Percentiles rank a stretch among this genome's conserved stretches.
phyloP scores from a whole-genome alignment of 2,113 vertebrate genomes.

The Origma solitaria region DNA sequence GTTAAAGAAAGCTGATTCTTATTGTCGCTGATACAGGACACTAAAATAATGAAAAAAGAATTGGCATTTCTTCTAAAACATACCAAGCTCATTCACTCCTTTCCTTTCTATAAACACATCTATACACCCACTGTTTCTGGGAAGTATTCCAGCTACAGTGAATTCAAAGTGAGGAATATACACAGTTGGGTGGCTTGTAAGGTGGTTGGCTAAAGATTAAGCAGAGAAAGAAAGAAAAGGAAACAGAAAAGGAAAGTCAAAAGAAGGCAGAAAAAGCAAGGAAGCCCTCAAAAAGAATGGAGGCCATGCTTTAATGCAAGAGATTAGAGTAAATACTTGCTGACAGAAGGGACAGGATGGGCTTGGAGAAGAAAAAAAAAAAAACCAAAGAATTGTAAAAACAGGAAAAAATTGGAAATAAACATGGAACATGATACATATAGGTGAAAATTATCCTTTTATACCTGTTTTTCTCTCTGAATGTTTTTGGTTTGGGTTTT shows the following conservation, averaged over 20 bases:
- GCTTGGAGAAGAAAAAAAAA: neutral
- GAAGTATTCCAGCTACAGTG: slow-evolving; percentile 40
- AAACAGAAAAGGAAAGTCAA: slow-evolving; percentile 4
- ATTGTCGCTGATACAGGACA: neutral
- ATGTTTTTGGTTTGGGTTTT: neutral
- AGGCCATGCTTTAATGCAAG: neutral
- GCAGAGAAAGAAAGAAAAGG: neutral
- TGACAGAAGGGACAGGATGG: neutral
- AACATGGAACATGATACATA: neutral
- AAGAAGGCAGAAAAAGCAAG: neutral
- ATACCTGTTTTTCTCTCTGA: neutral
- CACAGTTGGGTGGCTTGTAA: slow-evolving; percentile 29
- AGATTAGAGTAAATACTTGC: neutral
- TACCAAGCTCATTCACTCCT: slow-evolving; percentile 25
- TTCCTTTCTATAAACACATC: slow-evolving; percentile 28
- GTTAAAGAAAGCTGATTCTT: slow-evolving; percentile 1
- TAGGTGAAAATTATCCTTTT: neutral
- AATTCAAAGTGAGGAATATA: slow-evolving; percentile 23
- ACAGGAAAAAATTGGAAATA: neutral
- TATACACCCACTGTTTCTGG: slow-evolving; percentile 55
- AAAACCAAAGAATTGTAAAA: neutral
- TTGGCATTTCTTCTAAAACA: slow-evolving; percentile 9
- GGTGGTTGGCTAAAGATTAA: slow-evolving; percentile 8
- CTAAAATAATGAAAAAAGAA: neutral
- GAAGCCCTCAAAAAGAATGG: neutral